Evolutionary conservation across 2,797 vertebrate genomes (phyloP).

Genomic region (Eulemur mongoz): DNA sequence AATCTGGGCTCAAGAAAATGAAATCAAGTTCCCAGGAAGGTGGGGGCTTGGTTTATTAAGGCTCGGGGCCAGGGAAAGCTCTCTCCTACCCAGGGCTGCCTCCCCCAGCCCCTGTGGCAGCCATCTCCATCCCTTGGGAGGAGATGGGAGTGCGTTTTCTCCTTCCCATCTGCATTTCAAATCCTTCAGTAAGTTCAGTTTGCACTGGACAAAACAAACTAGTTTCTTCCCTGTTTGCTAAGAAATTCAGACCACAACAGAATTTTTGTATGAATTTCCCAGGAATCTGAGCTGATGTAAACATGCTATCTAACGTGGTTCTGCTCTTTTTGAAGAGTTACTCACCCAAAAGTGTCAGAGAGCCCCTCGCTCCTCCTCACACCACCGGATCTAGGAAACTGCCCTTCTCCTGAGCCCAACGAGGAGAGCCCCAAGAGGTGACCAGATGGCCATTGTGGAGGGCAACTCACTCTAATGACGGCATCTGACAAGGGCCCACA

Average conservation of each 20-base stretch:
- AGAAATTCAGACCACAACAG: constrained; percentile 1
- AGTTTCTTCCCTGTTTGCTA: not conserved
- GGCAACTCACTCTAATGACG: not conserved
- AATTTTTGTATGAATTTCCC: not conserved
- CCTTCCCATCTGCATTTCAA: not conserved
- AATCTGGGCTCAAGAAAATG: not conserved
- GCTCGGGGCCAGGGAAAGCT: not conserved
- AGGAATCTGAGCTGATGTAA: not conserved
- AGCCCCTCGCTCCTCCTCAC: not conserved
- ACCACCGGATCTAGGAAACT: not conserved
- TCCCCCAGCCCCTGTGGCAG: not conserved
- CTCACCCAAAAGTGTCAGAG: constrained; percentile 45
- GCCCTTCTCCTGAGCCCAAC: not conserved
- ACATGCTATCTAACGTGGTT: not conserved
- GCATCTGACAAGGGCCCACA: constrained; percentile 50
- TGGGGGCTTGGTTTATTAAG: not conserved
- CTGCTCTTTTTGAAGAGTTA: constrained; percentile 7
- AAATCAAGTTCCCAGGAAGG: not conserved
- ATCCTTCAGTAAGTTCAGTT: not conserved
- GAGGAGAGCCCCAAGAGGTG: not conserved
- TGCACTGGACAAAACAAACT: not conserved
- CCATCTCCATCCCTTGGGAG: not conserved
- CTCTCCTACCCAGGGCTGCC: not conserved
- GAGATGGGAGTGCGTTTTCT: not conserved
- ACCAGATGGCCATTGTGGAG: not conserved